Base-by-base conservation (phyloP, 1,140 invertebrate species). In the Bombus breviceps region DNA sequence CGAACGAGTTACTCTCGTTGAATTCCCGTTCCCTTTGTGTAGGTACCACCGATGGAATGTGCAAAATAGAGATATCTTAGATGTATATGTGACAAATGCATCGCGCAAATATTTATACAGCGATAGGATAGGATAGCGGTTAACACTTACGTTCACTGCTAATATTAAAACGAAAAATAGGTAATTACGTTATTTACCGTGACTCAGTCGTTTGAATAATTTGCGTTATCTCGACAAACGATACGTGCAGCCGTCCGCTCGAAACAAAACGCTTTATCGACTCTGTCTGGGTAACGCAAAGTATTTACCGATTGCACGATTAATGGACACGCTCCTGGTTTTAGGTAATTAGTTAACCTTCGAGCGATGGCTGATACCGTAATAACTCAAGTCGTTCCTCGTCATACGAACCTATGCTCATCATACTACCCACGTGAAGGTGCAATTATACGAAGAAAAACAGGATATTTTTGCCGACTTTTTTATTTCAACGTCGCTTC, bases 201-300 rank as follows among this genome's bases (percentile, higher is more conserved):
- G 78, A 85, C 59, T 71, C 86, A 76, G 71, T 62, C 47, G 64
- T 80, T 79, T 39, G 82, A 76, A 83, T 68, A 66, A 66, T 62
- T 85, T 28, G 39, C 34, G 62, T 79, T 84, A 53, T 87, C 83
- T 76, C 81, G 41, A 22, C 34, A 34, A 78, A 83, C 62, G 74
- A 83, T 83, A 83, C 18, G 18, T 8, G 18, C 62, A 47, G 2
- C 25, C 22, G 72, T 37, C 59, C 62, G 34, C 13, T 57, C 43
- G 47, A 34, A 34, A 57, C 62, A 41, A 57, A 69, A 69, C n/a
- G n/a, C 18, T 78, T 43, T 5, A 64, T 6, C 62, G 10, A 22
- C 4, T 39, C 32, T 83, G 18, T 10, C 34, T 53, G 13, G 25
- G 77, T 59, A 77, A 83, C 28, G 28, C 15, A 5, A 47, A 25